These are phyloP conservation scores for Pleuronectes platessa DNA, from an alignment of 2,113 vertebrate genomes.

Conservation along the genomic window DNA sequence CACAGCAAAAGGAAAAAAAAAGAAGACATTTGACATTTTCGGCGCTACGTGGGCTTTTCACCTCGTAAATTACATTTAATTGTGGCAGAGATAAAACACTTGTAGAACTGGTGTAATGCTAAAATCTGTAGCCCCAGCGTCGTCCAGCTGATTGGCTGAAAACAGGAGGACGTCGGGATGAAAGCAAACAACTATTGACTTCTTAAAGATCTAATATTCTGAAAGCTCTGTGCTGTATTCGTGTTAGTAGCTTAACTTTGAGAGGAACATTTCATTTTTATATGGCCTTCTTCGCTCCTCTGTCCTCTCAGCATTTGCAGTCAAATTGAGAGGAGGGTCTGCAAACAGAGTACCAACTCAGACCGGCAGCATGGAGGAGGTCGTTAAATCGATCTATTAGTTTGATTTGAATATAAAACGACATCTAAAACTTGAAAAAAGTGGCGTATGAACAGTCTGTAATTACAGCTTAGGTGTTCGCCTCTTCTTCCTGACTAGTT, in stretches of 20 bases:
- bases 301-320: not conserved
- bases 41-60: not conserved
- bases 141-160: slow-evolving; percentile 26
- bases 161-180: slow-evolving; percentile 19
- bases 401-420: not conserved
- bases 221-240: too few relatives aligned
- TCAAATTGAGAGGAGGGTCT: slow-evolving; percentile 2
- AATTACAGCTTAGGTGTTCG: too few relatives aligned
- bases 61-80: not conserved
- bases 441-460: fast-evolving
- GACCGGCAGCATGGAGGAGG: not conserved
- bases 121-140: not conserved
- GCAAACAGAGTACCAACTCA: not conserved
- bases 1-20: not conserved
- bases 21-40: not conserved
- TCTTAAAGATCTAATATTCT: slow-evolving; percentile 6
- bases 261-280: not conserved
- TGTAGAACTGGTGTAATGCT: not conserved
- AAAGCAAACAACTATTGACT: slow-evolving; percentile 34
- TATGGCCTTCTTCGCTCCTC: not conserved
- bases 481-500: not conserved
- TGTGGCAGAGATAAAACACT: not conserved
- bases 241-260: not conserved
- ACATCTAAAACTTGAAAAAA: not conserved
- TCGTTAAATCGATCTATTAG: not conserved